Base-by-base conservation (phyloP, 2,888 invertebrate genomes). In the Diarsia dahlii region DNA sequence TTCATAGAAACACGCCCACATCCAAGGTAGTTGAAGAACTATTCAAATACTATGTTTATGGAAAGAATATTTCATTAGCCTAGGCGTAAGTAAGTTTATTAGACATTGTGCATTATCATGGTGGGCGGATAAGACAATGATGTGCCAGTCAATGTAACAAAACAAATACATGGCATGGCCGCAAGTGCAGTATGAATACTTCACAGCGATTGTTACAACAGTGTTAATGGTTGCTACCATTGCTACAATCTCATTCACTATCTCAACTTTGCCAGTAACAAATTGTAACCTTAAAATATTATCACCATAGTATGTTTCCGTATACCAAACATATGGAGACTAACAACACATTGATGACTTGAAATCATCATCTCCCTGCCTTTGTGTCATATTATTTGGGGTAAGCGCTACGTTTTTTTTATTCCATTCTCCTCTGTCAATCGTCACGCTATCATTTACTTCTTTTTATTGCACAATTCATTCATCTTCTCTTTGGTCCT, bases 61-160 rank as follows among this genome's bases (percentile, higher is more conserved):
- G 50, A 72, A 72, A 65, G 12, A 65, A 56, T 62, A 75, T 80
- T 71, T 58, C 8, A 45, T 45, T 23, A 70, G 39, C 46, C 39
- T 13, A 48, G 20, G 50, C n/a, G 18, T 39, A 54, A 12, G n/a
- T 45, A 46, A 45, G 52, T 76, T 65, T 62, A 82, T 69, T 56
- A 74, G 20, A 39, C 10, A 13, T 63, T 46, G 34, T n/a, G 13
- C 34, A 58, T 70, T 23, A 56, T 69, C 48, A 78, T 45, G 54
- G 69, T 81, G 56, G 70, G 85, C 15, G 72, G 54, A n/a, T 60
- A 75, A 50, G 64, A 82, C 70, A 84, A 73, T 72, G 66, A 76
- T 58, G 13, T 72, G 50, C 60, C 69, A 63, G 34, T 54, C 58
- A 66, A 63, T 62, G 28, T 68, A 66, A 71, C 13, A 13, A 68